Base-by-base conservation (phyloP, 1,140 invertebrate species). In the Aphidius gifuensis region DNA sequence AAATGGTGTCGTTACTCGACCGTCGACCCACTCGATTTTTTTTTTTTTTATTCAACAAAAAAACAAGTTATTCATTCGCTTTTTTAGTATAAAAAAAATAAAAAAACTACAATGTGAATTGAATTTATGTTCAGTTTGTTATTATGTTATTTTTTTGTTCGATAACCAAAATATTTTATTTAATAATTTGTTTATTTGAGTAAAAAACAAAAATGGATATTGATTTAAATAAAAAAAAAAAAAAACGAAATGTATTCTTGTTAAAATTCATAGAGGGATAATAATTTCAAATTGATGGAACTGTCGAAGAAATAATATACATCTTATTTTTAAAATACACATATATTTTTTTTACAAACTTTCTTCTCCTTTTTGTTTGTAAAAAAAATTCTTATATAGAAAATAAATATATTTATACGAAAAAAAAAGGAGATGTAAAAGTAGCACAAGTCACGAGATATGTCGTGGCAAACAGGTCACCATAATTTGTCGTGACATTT, bases 361-460 rank as follows among this genome's bases (percentile, higher is more conserved):
- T 32, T 47, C 11, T 58, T 40, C 54, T 53, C 50, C 5, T 56
- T 55, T 55, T 9, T 2, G 42, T 47, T 55, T 51, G 48, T 56
- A 58, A 56, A 55, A 62, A 46, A 5, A 38, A 51, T 40, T n/a
- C 16, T 32, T 49, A 39, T 32, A 21, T 46, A 46, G 8, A 38
- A 9, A 46, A 16, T 11, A 5, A 44, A 11, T 56, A 54, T 62
- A 11, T 32, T 45, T 59, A 55, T 59, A 55, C 46, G 23, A 44
- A 23, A 58, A 44, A 32, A 38, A 54, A 54, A 32, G n/a, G n/a
- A 47, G 16, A 50, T 40, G 42, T n/a, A 43, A 55, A 65, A 65
- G 60, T 65, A 48, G 43, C 60, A 43, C 47, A 47, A 61, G 64
- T 65, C 64, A 65, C 64, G 64, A 61, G 54, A 65, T 58, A 44